Evolutionary conservation across 1,140 invertebrate genomes (phyloP), one percentile per base, ranked within the genome.

Genomic region (Telenomus remus): DNA sequence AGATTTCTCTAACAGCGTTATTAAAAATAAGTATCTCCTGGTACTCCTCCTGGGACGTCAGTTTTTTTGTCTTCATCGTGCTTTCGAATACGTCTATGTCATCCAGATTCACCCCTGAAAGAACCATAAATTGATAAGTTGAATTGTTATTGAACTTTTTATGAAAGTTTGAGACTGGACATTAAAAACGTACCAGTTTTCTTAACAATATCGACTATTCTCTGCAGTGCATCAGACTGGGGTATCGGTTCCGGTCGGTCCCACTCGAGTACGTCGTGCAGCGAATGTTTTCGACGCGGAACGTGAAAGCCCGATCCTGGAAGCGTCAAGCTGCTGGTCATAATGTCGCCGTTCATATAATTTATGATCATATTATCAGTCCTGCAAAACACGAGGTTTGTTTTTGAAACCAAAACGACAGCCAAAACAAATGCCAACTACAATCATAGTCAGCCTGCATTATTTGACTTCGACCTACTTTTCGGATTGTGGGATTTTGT

Each of bases 1-100:
- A 98, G 42, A 97, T 94, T 88, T 99, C 97, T 49, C 98, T 91
- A 33, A 99, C 89, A 5, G 94, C 93, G 84, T 94, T 95, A 87
- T 99, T 99, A 80, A 99, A 95, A 66, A 94, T 92, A 69, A 98
- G 90, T 84, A 96, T 95, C 82, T 96, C 93, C 48, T 94, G 90
- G 84, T 96, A 96, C 64, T 93, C 91, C 69, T 95, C 93, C 78
- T 93, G 91, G 11, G 91, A 87, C 1, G 89, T 90, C 4, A 92
- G 83, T 64, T 88, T 85, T 83, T 89, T 89, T 54, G 89, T 89
- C 0, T 89, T 89, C 13, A 88, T 87, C 80, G 88, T 89, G 55
- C 90, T 90, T 43, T 91, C 91, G 37, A 90, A 86, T 0, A 89
- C 82, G 85, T 91, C 91, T 13, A 91, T 87, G 53, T 91, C 90